Conservation (phyloP, 2,888 invertebrate genomes). For the Cryptus armator region DNA sequence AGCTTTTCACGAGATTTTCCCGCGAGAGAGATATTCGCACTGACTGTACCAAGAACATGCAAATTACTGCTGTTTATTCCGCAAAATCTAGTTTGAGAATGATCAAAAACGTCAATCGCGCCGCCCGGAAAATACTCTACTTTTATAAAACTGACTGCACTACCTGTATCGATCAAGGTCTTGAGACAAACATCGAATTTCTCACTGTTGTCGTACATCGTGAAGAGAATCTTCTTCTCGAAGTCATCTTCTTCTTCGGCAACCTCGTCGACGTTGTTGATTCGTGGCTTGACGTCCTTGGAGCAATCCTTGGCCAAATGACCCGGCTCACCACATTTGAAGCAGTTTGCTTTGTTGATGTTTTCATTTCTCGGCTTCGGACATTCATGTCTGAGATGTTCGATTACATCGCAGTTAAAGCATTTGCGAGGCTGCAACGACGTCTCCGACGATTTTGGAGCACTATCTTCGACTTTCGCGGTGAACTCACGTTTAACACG, state of each 20-base stretch:
- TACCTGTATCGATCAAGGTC: conserved; percentile 16
- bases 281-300: conserved; percentile 24
- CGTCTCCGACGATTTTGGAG: not conserved
- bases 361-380: conserved; percentile 13
- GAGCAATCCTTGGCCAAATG: conserved; percentile 27
- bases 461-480: conserved; percentile 4
- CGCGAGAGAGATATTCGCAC: not conserved
- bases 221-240: conserved; percentile 14
- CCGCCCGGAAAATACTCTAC: conserved; percentile 12
- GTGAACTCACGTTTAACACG: conserved; percentile 21
- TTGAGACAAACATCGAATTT: conserved; percentile 1
- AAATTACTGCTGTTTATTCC: conserved; percentile 23
- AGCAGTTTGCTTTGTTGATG: conserved; percentile 1
- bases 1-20: not conserved
- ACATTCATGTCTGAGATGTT: conserved; percentile 10
- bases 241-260: conserved; percentile 18
- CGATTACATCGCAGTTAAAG: too few relatives aligned
- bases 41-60: conserved; percentile 15
- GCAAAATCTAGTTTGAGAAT: conserved; percentile 22
- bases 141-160: conserved; percentile 15
- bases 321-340: conserved; percentile 14
- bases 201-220: not conserved
- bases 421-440: too few relatives aligned
- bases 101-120: conserved; percentile 6
- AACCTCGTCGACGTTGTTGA: conserved; percentile 36